A percentile compares a stretch with the other conserved stretches of the same genome.
Evolutionary conservation across 2,113 vertebrate genomes (phyloP).

Genomic region (Sander vitreus): DNA sequence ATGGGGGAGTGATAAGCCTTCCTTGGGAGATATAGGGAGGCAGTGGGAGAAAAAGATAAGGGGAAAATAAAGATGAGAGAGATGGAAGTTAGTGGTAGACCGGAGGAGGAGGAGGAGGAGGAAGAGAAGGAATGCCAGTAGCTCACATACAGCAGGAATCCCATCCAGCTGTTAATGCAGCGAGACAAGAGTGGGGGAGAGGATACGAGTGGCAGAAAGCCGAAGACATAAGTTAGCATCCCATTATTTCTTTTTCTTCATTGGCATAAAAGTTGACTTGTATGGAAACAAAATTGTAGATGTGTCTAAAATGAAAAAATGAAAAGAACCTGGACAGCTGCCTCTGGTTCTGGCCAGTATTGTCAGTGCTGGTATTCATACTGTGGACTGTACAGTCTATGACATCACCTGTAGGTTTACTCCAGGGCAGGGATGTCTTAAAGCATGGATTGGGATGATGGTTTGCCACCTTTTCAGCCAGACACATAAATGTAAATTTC

Average conservation of each 20-base stretch:
- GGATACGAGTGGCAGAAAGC: conserved; percentile 10
- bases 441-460: not conserved
- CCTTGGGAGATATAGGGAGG: conserved; percentile 21
- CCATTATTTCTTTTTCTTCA: not conserved
- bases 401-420: not conserved
- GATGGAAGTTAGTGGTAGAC: conserved; percentile 34
- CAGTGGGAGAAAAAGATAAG: conserved; percentile 43
- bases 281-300: not conserved
- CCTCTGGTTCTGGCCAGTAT: no score
- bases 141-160: conserved; percentile 35
- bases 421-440: not conserved
- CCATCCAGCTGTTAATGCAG: conserved; percentile 42
- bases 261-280: not conserved
- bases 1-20: conserved; percentile 16
- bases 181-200: conserved; percentile 13
- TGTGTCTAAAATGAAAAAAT: not conserved
- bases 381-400: not conserved
- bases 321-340: not conserved
- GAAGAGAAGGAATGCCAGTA: conserved; percentile 36
- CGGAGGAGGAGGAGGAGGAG: not conserved
- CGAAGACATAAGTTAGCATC: not conserved
- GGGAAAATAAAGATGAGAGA: conserved; percentile 53
- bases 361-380: not conserved
- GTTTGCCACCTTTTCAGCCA: not conserved
- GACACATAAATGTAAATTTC: not conserved